A percentile compares a stretch with the other conserved stretches of the same genome.
Conservation (phyloP, 2,797 vertebrate genomes). For the Chelon auratus region DNA sequence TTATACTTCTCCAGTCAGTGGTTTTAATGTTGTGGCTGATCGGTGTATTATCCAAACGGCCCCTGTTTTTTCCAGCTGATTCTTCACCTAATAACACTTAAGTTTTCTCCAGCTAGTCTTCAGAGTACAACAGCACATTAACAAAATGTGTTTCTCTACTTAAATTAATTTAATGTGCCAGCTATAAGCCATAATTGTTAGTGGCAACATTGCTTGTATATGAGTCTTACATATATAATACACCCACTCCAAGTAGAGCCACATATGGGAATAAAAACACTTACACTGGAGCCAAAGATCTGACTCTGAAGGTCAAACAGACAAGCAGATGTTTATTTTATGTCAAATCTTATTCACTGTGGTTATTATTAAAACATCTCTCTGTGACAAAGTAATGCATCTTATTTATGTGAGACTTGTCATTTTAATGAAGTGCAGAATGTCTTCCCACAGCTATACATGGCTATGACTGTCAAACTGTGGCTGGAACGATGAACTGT, state of each 20-base stretch:
- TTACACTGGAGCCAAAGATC: constrained; percentile 1
- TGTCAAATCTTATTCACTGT: neutral
- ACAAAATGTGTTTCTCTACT: constrained; percentile 21
- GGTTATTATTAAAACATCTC: neutral
- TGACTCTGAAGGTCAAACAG: constrained; percentile 11
- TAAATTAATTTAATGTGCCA: constrained; percentile 24
- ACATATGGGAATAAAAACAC: neutral
- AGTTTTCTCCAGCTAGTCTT: constrained; percentile 38
- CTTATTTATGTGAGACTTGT: neutral
- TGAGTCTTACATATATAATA: constrained; percentile 6
- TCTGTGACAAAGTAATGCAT: neutral
- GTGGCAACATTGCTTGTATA: neutral
- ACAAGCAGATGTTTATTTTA: neutral
- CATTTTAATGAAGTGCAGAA: neutral
- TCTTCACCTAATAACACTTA: constrained; percentile 37
- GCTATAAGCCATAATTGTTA: constrained; percentile 29
- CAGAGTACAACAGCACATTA: constrained; percentile 13
- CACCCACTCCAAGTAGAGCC: neutral
- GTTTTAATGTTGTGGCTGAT: too few species aligned
- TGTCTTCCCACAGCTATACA: too few species aligned
- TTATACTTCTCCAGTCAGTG: too few species aligned
- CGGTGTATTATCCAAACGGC: constrained; percentile 18
- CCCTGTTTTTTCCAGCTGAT: constrained; percentile 31
- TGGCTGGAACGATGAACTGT: constrained; percentile 9
- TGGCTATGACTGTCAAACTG: too few species aligned